These are phyloP conservation scores for Heliconius hortense DNA, from an alignment of 2,888 invertebrate species.

Conservation along the genomic window DNA sequence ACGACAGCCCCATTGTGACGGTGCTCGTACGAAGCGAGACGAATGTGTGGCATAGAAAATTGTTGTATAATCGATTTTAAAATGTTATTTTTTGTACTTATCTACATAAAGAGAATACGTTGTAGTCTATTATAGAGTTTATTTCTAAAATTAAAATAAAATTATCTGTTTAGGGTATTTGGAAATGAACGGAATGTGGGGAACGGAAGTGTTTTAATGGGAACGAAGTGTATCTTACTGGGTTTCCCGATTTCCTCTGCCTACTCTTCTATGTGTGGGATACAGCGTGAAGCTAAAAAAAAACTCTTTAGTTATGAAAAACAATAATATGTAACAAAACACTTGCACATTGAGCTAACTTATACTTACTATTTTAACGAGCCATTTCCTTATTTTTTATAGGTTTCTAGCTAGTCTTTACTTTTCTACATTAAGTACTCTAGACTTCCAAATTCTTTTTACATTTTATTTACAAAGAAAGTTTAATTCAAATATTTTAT, in stretches of 20 bases:
- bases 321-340: too few relatives aligned
- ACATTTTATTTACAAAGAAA: too few relatives aligned
- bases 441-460: too few relatives aligned
- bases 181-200: not conserved
- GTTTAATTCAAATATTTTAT: too few relatives aligned
- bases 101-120: not conserved
- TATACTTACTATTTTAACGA: too few relatives aligned
- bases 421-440: too few relatives aligned
- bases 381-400: too few relatives aligned
- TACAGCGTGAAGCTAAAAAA: too few relatives aligned
- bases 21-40: not conserved
- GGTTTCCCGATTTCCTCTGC: not conserved
- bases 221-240: not conserved
- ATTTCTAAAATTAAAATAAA: not conserved
- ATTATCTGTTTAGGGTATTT: too few relatives aligned
- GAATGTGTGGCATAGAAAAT: not conserved
- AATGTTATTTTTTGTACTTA: constrained; percentile 11
- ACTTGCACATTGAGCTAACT: too few relatives aligned
- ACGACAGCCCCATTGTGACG: constrained; percentile 17
- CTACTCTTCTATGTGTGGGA: not conserved
- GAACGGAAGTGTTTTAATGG: not conserved
- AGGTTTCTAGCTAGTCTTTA: too few relatives aligned
- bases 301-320: too few relatives aligned
- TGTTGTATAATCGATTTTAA: constrained; percentile 7
- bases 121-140: not conserved